These are phyloP conservation scores for Picathartes gymnocephalus DNA, from an alignment of 2,113 vertebrate genomes.

Conservation along the genomic window DNA sequence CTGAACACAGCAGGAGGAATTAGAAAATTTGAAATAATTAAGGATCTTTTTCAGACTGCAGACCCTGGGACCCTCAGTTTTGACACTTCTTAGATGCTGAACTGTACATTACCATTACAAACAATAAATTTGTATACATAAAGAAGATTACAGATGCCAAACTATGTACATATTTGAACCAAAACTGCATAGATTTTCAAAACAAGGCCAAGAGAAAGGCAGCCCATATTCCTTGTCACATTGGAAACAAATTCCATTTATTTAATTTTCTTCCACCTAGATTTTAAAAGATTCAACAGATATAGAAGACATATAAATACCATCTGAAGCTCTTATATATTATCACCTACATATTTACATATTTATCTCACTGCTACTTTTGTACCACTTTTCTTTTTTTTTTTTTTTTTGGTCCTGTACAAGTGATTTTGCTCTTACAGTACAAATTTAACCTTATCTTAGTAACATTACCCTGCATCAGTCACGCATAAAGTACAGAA, in stretches of 20 bases:
- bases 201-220: neutral
- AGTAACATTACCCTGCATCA: neutral
- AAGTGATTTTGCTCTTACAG: neutral
- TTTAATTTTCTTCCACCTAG: neutral
- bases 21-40: neutral
- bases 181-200: neutral
- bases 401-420: neutral
- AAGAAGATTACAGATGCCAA: neutral
- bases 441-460: neutral
- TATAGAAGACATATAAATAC: neutral
- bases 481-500: neutral
- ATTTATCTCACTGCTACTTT: neutral
- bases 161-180: neutral
- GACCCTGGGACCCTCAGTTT: neutral
- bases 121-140: neutral
- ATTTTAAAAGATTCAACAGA: neutral
- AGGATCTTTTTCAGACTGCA: neutral
- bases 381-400: accelerated
- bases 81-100: neutral
- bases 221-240: neutral
- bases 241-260: neutral
- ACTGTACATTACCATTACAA: neutral
- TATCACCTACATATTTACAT: neutral
- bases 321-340: neutral
- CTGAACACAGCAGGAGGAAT: neutral